Conservation (phyloP, 2,888 invertebrate species). For the Cerastis leucographa region DNA sequence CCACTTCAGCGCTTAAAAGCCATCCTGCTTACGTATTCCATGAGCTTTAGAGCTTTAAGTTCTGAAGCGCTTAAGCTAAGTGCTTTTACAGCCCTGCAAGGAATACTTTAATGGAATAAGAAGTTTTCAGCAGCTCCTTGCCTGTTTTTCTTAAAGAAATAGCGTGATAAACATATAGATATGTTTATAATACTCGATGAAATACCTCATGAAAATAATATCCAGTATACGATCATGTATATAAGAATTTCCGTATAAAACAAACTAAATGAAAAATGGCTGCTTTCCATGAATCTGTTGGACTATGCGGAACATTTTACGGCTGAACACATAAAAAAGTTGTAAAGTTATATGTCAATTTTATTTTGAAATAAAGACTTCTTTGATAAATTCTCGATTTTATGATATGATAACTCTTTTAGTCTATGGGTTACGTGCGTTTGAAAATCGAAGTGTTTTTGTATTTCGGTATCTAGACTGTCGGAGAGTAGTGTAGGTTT, state of each 20-base stretch:
- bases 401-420: slow-evolving; percentile 20
- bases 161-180: slow-evolving; percentile 14
- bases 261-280: slow-evolving; percentile 47
- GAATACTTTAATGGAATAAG: not conserved
- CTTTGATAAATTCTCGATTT: slow-evolving; percentile 42
- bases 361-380: slow-evolving; percentile 38
- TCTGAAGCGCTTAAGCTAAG: slow-evolving; percentile 24
- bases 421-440: slow-evolving; percentile 8
- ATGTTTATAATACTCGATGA: slow-evolving; percentile 19
- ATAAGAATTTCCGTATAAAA: slow-evolving; percentile 61
- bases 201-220: slow-evolving; percentile 50
- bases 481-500: not conserved
- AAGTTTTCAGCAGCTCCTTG: not conserved
- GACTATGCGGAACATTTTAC: slow-evolving; percentile 47
- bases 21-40: not conserved
- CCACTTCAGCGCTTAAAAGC: slow-evolving; percentile 11
- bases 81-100: slow-evolving; percentile 11
- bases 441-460: slow-evolving; percentile 35
- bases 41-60: slow-evolving; percentile 13
- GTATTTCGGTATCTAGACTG: not conserved
- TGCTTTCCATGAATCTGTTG: slow-evolving; percentile 57
- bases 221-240: slow-evolving; percentile 43
- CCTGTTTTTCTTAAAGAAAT: not conserved
- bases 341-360: slow-evolving; percentile 54
- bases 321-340: slow-evolving; percentile 54